These are phyloP conservation scores for Leptinotarsa lineolata DNA, from an alignment of 1,140 invertebrate species.

Conservation along the genomic window DNA sequence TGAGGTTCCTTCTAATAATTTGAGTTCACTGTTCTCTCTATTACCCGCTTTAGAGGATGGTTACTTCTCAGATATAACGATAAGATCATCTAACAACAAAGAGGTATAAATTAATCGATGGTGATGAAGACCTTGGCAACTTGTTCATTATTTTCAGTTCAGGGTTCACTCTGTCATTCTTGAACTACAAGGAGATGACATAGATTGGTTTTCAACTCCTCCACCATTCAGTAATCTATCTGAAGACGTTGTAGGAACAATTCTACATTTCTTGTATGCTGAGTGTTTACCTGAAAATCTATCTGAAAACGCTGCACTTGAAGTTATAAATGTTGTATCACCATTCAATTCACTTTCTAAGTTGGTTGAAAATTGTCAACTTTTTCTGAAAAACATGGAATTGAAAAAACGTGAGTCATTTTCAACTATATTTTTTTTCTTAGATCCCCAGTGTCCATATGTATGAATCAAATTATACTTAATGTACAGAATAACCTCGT, in stretches of 20 bases:
- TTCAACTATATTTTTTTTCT: not conserved
- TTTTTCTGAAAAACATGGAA: slow-evolving; percentile 66
- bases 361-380: slow-evolving; percentile 62
- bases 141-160: slow-evolving; percentile 57
- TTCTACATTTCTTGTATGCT: slow-evolving; percentile 68
- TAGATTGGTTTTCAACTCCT: slow-evolving; percentile 60
- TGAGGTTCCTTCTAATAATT: slow-evolving; percentile 56
- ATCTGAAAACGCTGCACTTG: slow-evolving; percentile 61
- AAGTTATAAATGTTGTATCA: slow-evolving; percentile 60
- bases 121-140: too few species aligned
- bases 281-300: slow-evolving; percentile 65
- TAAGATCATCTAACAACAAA: slow-evolving; percentile 61
- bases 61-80: slow-evolving; percentile 66
- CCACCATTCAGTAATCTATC: slow-evolving; percentile 60
- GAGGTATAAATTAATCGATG: slow-evolving; percentile 52
- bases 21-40: slow-evolving; percentile 60
- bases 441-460: too few species aligned
- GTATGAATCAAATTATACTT: too few species aligned
- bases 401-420: slow-evolving; percentile 65
- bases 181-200: slow-evolving; percentile 60
- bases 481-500: too few species aligned
- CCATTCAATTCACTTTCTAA: slow-evolving; percentile 60
- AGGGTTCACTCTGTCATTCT: slow-evolving; percentile 66
- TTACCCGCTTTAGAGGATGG: slow-evolving; percentile 67
- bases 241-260: slow-evolving; percentile 63